phyloP scores from a whole-genome alignment of 1,140 invertebrate genomes.

The Daktulosphaira vitifoliae region DNA sequence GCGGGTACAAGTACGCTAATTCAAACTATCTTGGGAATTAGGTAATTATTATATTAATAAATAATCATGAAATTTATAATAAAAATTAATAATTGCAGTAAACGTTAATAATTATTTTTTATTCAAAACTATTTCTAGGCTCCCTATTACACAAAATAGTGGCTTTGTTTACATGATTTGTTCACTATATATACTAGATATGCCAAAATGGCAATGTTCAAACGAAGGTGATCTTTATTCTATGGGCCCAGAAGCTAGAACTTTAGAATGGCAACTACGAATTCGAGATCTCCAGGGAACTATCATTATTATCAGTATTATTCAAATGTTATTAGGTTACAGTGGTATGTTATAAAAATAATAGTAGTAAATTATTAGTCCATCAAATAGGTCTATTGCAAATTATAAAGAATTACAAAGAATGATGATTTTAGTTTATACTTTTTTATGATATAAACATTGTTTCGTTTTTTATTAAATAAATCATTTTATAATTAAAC shows the following conservation, averaged over 20 bases:
- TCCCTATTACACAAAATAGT: slow-evolving; percentile 16
- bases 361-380: too few species aligned
- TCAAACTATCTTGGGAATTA: background rate
- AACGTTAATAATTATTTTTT: too few species aligned
- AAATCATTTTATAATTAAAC: too few species aligned
- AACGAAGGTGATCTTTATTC: slow-evolving; percentile 23
- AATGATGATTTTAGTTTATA: too few species aligned
- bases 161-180: slow-evolving; percentile 29
- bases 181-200: background rate
- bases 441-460: too few species aligned
- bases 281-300: slow-evolving; percentile 17
- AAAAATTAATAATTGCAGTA: too few species aligned
- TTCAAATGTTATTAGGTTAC: slow-evolving; percentile 31
- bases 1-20: background rate
- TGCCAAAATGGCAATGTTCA: background rate
- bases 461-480: too few species aligned
- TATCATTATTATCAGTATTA: background rate
- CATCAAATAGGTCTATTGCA: too few species aligned
- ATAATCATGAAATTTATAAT: too few species aligned
- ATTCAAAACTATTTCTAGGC: slow-evolving; percentile 18
- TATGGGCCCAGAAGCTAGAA: slow-evolving; percentile 20
- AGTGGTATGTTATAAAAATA: slow-evolving; percentile 30
- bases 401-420: too few species aligned
- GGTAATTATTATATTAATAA: background rate
- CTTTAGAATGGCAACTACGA: slow-evolving; percentile 26